These are phyloP conservation scores for Papilio polyxenes DNA, from an alignment of 1,140 invertebrate species.

Conservation along the genomic window DNA sequence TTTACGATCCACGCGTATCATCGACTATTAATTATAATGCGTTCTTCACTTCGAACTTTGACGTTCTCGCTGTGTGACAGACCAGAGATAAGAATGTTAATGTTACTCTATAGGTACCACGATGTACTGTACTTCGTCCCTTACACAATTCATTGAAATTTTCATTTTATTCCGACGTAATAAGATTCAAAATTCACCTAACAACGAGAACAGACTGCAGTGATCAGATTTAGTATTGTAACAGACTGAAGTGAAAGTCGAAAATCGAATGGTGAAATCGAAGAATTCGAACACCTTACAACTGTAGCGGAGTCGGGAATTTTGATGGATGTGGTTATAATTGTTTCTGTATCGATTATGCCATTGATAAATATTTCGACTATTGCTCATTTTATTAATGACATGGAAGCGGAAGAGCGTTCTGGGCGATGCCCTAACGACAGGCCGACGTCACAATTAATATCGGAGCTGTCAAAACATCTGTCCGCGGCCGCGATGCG, in stretches of 20 bases:
- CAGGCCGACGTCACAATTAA: constrained; percentile 78
- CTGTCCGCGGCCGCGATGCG: constrained; percentile 65
- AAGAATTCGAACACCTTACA: constrained; percentile 61
- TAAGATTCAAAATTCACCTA: constrained; percentile 53
- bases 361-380: constrained; percentile 80
- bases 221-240: constrained; percentile 45
- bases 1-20: constrained; percentile 79
- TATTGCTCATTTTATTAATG: constrained; percentile 81
- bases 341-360: constrained; percentile 81
- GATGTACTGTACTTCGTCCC: constrained; percentile 53
- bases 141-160: constrained; percentile 45
- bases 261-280: constrained; percentile 5
- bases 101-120: constrained; percentile 67
- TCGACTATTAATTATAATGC: constrained; percentile 80
- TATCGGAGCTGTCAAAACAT: constrained; percentile 77
- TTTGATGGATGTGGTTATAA: constrained; percentile 80
- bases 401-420: constrained; percentile 76
- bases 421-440: constrained; percentile 72
- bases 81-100: constrained; percentile 79
- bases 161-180: constrained; percentile 44
- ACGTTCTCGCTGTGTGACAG: constrained; percentile 79
- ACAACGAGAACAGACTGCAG: constrained; percentile 41
- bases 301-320: constrained; percentile 68
- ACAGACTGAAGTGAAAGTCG: constrained; percentile 21
- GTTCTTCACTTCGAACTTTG: constrained; percentile 79